Evolutionary conservation across 2,113 vertebrate genomes (phyloP), one percentile per base, ranked within the genome.

Genomic region (Calyptommatus sinebrachiatus): DNA sequence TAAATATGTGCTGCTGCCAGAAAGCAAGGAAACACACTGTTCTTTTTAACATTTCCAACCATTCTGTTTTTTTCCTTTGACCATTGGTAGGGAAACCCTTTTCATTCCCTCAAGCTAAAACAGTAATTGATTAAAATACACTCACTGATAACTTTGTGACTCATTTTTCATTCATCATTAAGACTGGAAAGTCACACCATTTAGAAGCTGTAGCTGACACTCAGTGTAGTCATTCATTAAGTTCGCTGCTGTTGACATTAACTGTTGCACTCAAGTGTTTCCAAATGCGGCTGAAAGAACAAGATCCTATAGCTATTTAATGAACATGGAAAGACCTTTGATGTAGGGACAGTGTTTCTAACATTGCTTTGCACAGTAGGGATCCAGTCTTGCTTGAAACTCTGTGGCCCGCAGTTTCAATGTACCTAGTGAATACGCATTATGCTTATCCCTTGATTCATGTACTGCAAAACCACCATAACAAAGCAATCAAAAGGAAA

Each of bases 191-290:
- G 28, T 73, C 45, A 1, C 22, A 1, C 81, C 65, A 62, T 87
- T 90, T 80, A 85, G 81, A 91, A 89, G 50, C 8, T 68, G 3
- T 79, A 73, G 77, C 86, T 35, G 62, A 86, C 78, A n/a, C 81
- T 88, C 86, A 88, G 65, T 86, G 80, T 88, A 83, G 87, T 88
- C 90, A 90, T 90, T 87, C 86, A 84, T 85, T 88, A 88, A 90
- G 71, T 80, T 45, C 68, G 81, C 24, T 66, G 66, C 28, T 91
- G 29, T 89, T 92, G 89, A 86, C 48, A 81, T 79, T 92, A 84
- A 74, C 82, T 89, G 86, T 78, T 84, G 80, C 41, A 76, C 74
- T 80, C 62, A 78, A 90, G 78, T 92, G 82, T 88, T 80, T 87
- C 77, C 82, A 86, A 92, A 88, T 50, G 79, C 1, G 1, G 79